Evolutionary conservation across 2,113 vertebrate genomes (phyloP).

Genomic region (Cricetomys ansorgei): DNA sequence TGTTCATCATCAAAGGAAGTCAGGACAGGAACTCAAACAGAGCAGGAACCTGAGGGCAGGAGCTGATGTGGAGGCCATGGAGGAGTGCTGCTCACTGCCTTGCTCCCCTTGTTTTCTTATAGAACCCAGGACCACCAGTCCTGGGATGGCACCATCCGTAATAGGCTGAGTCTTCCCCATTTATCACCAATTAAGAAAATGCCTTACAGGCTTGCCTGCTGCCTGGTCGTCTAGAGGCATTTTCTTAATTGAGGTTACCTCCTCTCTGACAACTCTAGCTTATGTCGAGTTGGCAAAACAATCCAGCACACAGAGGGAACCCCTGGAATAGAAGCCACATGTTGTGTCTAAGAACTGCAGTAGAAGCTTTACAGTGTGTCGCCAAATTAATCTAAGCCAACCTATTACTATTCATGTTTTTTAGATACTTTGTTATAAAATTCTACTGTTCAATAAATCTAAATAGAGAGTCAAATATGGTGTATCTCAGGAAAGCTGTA

Average conservation of each 20-base stretch:
- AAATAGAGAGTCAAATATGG: conserved; percentile 23
- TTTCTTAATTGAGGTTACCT: neutral
- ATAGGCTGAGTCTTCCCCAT: neutral
- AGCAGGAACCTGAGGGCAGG: neutral
- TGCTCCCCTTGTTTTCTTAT: neutral
- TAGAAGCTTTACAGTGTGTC: neutral
- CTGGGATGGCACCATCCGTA: neutral
- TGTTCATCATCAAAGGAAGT: neutral
- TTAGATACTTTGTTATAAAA: conserved; percentile 43
- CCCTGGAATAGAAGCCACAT: neutral
- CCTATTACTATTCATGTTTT: neutral
- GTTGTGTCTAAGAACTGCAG: neutral
- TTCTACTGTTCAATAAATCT: conserved; percentile 20
- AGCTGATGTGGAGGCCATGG: neutral
- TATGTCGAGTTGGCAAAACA: neutral
- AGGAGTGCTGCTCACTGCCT: neutral
- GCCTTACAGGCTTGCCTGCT: neutral
- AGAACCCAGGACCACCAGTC: neutral
- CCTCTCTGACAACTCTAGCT: neutral
- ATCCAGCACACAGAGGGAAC: neutral
- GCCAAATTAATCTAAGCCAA: conserved; percentile 48
- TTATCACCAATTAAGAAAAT: neutral
- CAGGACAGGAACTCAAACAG: neutral
- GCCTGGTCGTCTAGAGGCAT: neutral
- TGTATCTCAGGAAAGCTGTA: conserved; percentile 18